These are phyloP conservation scores for Silurus aristotelis DNA, from an alignment of 2,797 vertebrate genomes.

Conservation along the genomic window DNA sequence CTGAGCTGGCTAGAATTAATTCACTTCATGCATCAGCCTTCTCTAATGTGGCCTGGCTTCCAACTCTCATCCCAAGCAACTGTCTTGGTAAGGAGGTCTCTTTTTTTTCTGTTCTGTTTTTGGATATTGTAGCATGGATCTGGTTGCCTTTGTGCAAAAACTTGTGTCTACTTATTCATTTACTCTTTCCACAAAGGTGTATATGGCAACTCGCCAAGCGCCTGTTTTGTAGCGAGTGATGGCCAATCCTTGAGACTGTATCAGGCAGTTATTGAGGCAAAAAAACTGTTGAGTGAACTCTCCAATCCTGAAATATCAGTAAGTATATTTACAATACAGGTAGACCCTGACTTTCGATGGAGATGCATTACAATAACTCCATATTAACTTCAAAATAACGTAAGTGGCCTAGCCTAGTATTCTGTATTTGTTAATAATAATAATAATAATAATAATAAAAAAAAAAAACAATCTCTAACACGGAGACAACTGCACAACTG, in stretches of 20 bases:
- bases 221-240: slow-evolving; percentile 96
- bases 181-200: slow-evolving; percentile 71
- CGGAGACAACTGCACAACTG: no score
- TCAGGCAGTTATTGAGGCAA: slow-evolving; percentile 97
- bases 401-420: no score
- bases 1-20: slow-evolving; percentile 96
- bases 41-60: slow-evolving; percentile 96
- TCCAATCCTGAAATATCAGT: slow-evolving; percentile 97
- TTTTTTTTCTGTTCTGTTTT: not conserved
- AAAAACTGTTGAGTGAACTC: slow-evolving; percentile 92
- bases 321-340: slow-evolving; percentile 61
- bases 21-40: slow-evolving; percentile 96
- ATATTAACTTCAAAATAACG: no score
- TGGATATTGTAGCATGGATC: not conserved
- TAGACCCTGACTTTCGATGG: no score
- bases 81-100: slow-evolving; percentile 85
- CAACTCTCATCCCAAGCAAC: slow-evolving; percentile 92
- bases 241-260: slow-evolving; percentile 93
- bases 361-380: no score
- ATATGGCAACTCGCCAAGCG: slow-evolving; percentile 97
- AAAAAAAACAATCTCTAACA: no score
- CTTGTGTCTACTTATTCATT: not conserved
- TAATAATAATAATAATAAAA: no score
- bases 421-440: no score
- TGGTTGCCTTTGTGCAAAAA: not conserved